phyloP scores from a whole-genome alignment of 2,888 invertebrate species.

The Lasioglossum villosulum region DNA sequence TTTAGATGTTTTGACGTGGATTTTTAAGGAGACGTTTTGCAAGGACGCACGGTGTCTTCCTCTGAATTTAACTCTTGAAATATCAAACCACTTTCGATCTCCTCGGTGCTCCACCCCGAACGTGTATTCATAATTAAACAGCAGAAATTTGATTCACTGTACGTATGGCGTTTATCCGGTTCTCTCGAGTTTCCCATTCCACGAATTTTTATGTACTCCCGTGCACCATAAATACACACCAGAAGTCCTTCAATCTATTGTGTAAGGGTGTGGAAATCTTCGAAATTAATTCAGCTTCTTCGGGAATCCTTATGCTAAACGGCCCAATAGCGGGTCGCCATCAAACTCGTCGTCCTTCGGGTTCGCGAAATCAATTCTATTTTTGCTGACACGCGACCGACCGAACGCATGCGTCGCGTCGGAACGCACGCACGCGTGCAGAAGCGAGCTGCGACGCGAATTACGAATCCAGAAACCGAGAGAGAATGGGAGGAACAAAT shows the following conservation, averaged over 20 bases:
- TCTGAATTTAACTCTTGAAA: too few relatives aligned
- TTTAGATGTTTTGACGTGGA: not conserved
- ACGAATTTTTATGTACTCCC: not conserved
- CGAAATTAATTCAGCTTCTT: not conserved
- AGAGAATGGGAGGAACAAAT: slow-evolving; percentile 17
- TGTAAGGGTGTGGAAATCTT: not conserved
- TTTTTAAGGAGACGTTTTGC: not conserved
- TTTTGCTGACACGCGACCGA: slow-evolving; percentile 74
- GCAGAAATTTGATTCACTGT: not conserved
- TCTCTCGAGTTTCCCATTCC: not conserved
- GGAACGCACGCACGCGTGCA: slow-evolving; percentile 49
- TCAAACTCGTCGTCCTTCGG: slow-evolving; percentile 16
- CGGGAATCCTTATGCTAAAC: not conserved
- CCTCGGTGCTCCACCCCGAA: not conserved
- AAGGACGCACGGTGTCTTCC: too few relatives aligned
- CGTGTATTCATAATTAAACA: not conserved
- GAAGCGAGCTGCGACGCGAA: slow-evolving; percentile 32
- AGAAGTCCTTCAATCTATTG: not conserved
- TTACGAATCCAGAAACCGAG: slow-evolving; percentile 4
- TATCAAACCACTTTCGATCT: not conserved
- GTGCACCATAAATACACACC: not conserved
- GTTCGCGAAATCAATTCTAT: not conserved
- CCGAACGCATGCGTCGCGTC: slow-evolving; percentile 57
- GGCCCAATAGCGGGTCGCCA: not conserved
- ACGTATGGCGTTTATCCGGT: not conserved